Percentiles rank a stretch among this genome's conserved stretches.
Evolutionary conservation across 2,113 vertebrate species (phyloP).

Genomic region (Cyanistes caeruleus): DNA sequence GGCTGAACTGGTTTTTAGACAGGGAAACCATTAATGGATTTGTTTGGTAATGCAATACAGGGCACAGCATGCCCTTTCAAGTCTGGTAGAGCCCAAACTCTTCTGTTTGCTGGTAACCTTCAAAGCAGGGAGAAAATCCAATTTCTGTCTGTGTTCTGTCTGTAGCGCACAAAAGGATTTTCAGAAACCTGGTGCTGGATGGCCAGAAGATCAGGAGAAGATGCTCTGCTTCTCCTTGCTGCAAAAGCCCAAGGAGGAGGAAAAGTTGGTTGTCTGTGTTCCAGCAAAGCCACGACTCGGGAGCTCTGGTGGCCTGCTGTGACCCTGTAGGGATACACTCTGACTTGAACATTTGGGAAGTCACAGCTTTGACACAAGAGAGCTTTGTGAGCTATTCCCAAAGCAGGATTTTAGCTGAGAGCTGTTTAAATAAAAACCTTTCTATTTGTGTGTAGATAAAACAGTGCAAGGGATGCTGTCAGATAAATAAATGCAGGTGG

Average conservation of each 20-base stretch:
- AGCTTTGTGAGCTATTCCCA: not conserved
- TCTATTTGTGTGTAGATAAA: not conserved
- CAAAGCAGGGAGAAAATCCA: not conserved
- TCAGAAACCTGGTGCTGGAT: not conserved
- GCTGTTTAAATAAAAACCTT: not conserved
- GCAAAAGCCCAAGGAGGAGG: not conserved
- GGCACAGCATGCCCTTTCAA: not conserved
- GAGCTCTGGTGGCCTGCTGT: not conserved
- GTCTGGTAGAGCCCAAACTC: not conserved
- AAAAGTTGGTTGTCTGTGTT: not conserved
- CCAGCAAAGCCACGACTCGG: not conserved
- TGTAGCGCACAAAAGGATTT: not conserved
- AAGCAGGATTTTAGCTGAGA: not conserved
- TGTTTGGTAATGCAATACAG: not conserved
- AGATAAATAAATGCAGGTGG: not conserved
- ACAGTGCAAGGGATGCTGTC: not conserved
- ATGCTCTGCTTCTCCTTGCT: not conserved
- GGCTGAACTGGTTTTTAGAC: not conserved
- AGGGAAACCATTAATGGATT: not conserved
- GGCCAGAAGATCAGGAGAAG: not conserved
- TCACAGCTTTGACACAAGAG: not conserved
- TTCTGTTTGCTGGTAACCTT: not conserved
- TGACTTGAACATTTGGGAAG: not conserved
- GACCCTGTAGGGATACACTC: not conserved
- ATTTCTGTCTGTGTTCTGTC: not conserved